Base-by-base conservation (phyloP, 2,113 vertebrate genomes). In the pig (Sus scrofa) region DNA sequence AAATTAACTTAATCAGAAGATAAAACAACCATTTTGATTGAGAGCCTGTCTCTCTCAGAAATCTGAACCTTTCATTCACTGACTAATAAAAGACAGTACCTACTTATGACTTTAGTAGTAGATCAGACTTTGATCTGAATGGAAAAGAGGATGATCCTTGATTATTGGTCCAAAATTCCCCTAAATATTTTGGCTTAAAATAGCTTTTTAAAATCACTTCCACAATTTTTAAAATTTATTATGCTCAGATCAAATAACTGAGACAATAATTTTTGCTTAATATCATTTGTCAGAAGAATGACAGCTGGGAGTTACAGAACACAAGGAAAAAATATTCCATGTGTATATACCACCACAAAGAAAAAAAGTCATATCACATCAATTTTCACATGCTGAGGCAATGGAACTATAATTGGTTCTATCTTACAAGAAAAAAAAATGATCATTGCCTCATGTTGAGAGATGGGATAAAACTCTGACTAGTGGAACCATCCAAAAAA, bases 361-460 rank as follows among this genome's bases (percentile, higher is more conserved):
- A 52, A 44, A 82, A 65, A 74, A 89, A 74, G 82, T 37, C 32
- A 62, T 6, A 34, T 79, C 12, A n/a, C 22, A 52, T 91, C 18
- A 91, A 34, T 91, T 92, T 96, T 67, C 27, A 75, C 54, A 89
- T 34, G 7, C 54, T 91, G 34, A 91, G 32, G 81, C n/a, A 89
- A 81, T 81, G 62, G 60, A 73, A 62, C 70, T 19, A 87, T 18
- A 77, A 19, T 37, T 87, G 32, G 15, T 7, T 94, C 44, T 83
- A 68, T 1, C 19, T 50, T 60, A 22, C 11, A 92, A 94, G 30
- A 24, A 56, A 98, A 56, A 98, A 97, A 87, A 91, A 67, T 62
- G 7, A n/a, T 60, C 27, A 91, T 63, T 83, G 62, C 27, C n/a
- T 7, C 50, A 60, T 34, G 6, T 75, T 86, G 83, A 79, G 39